Percentiles rank a stretch among this genome's conserved stretches.
Evolutionary conservation across 2,797 vertebrate genomes (phyloP).

Genomic region (Acrossocheilus wenchowensis): DNA sequence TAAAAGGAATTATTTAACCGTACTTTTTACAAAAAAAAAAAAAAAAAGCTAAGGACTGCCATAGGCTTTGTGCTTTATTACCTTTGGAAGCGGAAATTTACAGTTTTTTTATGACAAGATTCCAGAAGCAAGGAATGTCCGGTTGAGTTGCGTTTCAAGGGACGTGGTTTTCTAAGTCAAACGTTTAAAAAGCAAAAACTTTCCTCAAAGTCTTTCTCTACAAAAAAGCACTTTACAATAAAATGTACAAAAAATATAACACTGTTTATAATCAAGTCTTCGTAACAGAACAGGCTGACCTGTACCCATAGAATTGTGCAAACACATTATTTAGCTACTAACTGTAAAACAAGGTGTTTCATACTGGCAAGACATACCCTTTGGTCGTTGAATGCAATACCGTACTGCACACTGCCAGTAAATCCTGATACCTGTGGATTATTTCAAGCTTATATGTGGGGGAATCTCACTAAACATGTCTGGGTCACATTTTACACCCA

Average conservation of each 20-base stretch:
- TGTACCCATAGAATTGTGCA: constrained; percentile 63
- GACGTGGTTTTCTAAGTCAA: constrained; percentile 29
- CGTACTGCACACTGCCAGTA: constrained; percentile 41
- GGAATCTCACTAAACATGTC: constrained; percentile 24
- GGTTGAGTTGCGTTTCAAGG: constrained; percentile 22
- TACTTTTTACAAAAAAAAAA: too few relatives aligned
- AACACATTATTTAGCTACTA: constrained; percentile 63
- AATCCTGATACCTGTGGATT: constrained; percentile 40
- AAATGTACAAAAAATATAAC: constrained; percentile 68
- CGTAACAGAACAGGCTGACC: constrained; percentile 61
- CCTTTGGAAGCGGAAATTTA: constrained; percentile 33
- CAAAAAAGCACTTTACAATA: constrained; percentile 65
- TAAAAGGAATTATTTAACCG: not conserved
- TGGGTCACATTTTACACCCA: not conserved
- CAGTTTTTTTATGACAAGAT: constrained; percentile 23
- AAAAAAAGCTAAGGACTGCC: constrained; percentile 27
- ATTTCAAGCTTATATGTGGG: constrained; percentile 47
- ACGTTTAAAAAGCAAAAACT: constrained; percentile 46
- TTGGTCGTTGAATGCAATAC: constrained; percentile 57
- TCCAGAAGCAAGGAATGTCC: constrained; percentile 21
- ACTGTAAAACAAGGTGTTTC: constrained; percentile 61
- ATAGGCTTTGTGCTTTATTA: constrained; percentile 57
- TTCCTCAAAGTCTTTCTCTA: constrained; percentile 55
- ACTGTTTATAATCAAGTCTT: constrained; percentile 65
- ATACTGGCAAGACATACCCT: constrained; percentile 64